Base-by-base conservation (phyloP, 2,888 invertebrate species). In the Exocentrus adspersus region DNA sequence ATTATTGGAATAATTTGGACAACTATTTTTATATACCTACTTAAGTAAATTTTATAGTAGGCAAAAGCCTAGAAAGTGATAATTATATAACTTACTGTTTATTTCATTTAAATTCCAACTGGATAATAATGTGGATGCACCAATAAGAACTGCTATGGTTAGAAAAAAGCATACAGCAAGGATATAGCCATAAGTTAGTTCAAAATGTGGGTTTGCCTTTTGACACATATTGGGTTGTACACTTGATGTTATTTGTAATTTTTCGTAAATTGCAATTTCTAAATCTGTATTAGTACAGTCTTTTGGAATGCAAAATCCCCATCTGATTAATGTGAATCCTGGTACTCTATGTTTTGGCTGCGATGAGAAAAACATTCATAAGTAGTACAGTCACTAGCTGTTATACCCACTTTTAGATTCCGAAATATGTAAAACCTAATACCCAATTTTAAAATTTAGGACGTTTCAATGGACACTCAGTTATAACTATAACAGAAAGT, bases 271-370 rank as follows among this genome's bases (percentile, higher is more conserved):
- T 17, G 81, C 78, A 42, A 82, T 82, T 72, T 86, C 85, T 30
- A 88, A 77, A 73, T 88, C 87, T 42, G 78, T 79, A 60, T 84
- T 81, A 72, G 83, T 84, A 77, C 88, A 88, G 0, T 86, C 84
- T 58, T 84, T 83, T 1, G 88, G 88, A 19, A 87, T 83, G 72
- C 88, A 88, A 43, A 88, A 83, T 0, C 87, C 88, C 88, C 87
- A 88, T 16, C 85, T 77, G 4, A 87, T 75, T 68, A 85, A 85
- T 7, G 87, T 86, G 73, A 85, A 87, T 46, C 87, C 82, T 0
- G 88, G 87, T 0, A 88, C 84, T 24, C 87, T 81, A 76, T 88
- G 88, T 17, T 86, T 86, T 80, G 87, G 86, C 88, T 88, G 56
- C 32, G 68, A 67, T 61, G 54, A 19, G n/a, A 58, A 41, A n/a